Conservation (phyloP, 2,113 vertebrate genomes). For the Petrocephalus microphthalmus region DNA sequence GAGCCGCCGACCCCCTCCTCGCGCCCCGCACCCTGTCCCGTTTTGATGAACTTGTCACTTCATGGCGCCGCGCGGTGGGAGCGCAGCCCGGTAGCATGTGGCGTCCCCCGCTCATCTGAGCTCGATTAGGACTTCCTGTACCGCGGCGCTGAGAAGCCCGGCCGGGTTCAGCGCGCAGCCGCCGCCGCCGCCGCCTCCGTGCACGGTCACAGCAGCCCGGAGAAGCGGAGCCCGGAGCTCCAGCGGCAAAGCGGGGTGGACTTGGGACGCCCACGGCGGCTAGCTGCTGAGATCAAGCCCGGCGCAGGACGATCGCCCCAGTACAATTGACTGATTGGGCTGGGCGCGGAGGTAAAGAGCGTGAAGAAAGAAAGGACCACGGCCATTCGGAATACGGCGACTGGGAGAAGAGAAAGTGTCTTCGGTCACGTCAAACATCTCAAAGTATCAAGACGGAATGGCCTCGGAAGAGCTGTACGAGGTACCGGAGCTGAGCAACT, state of each 20-base stretch:
- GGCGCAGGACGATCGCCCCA: neutral
- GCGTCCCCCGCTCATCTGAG: slow-evolving; percentile 9
- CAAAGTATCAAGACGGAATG: slow-evolving; percentile 54
- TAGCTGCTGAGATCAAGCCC: slow-evolving; percentile 39
- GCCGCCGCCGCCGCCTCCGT: slow-evolving; percentile 9
- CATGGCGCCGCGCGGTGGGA: neutral
- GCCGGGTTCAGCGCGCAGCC: slow-evolving; percentile 4
- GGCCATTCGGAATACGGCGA: slow-evolving; percentile 57
- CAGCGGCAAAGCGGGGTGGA: neutral
- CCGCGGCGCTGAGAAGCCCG: slow-evolving; percentile 2
- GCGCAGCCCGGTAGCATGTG: neutral
- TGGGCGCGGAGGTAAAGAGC: neutral
- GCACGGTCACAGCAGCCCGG: slow-evolving; percentile 32
- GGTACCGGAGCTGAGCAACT: slow-evolving; percentile 45
- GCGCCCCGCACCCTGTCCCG: neutral
- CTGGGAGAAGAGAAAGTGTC: slow-evolving; percentile 64
- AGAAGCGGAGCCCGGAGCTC: slow-evolving; percentile 27
- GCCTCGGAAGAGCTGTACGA: slow-evolving; percentile 73
- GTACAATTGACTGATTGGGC: neutral
- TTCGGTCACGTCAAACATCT: slow-evolving; percentile 29
- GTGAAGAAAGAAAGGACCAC: slow-evolving; percentile 22
- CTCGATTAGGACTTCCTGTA: slow-evolving; percentile 28
- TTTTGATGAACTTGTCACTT: neutral
- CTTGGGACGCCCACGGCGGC: neutral
- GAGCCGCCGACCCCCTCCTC: neutral